phyloP scores from a whole-genome alignment of 2,888 invertebrate genomes.

The Drosophila hamatofila region DNA sequence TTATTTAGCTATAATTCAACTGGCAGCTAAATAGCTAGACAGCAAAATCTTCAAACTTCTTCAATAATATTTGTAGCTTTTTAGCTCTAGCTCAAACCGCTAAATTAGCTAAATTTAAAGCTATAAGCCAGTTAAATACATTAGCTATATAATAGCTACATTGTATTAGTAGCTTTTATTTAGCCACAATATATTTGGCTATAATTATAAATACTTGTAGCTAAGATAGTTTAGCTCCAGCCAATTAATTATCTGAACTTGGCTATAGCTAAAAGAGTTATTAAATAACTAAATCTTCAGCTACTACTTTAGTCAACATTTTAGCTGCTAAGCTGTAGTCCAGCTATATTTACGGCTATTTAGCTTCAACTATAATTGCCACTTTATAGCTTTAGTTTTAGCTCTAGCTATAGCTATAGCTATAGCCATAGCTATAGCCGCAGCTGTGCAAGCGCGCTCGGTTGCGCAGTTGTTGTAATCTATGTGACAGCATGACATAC shows the following conservation, averaged over 20 bases:
- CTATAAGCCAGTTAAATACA: too few relatives aligned
- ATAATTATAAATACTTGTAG: neutral
- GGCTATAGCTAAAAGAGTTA: neutral
- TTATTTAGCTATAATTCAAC: neutral
- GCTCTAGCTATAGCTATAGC: neutral
- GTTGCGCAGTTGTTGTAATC: conserved; percentile 44
- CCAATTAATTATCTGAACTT: neutral
- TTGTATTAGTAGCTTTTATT: too few relatives aligned
- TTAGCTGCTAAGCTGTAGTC: neutral
- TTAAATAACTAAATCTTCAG: neutral
- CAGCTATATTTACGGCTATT: neutral
- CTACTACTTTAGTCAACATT: neutral
- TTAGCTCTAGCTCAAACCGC: too few relatives aligned
- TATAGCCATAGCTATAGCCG: conserved; percentile 1
- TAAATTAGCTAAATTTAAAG: too few relatives aligned
- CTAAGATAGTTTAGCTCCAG: neutral
- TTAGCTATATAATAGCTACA: too few relatives aligned
- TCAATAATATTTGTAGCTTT: too few relatives aligned
- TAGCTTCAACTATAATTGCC: neutral
- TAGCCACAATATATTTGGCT: neutral
- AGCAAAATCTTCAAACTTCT: neutral
- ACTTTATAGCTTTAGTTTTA: neutral
- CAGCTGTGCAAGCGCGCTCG: conserved; percentile 15
- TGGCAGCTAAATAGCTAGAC: neutral
- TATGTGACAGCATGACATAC: conserved; percentile 33